Base-by-base conservation (phyloP, 1,140 invertebrate genomes). In the Teleogryllus occipitalis region DNA sequence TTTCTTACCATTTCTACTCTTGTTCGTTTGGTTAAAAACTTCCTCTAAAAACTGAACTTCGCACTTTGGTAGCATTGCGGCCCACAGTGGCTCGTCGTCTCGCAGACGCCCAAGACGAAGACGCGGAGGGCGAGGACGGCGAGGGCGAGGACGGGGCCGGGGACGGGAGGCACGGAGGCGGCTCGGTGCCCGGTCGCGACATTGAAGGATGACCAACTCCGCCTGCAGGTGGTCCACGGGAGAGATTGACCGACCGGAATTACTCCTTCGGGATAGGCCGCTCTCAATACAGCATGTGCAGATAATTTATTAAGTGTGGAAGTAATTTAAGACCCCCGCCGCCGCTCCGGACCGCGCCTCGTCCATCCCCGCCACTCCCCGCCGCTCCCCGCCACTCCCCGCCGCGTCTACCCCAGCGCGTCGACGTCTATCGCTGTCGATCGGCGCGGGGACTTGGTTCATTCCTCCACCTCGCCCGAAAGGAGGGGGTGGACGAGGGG, bases 291-390 rank as follows among this genome's bases (percentile, higher is more conserved):
- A 65, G 54, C 18, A 65, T 65, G 54, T 65, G 54, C 54, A 65
- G 54, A 65, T 65, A 65, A 65, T 65, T 65, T 65, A 65, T 65
- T 65, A 65, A 65, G 54, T 65, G 54, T 65, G 10, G 54, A 65
- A 65, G 54, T 65, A 65, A 65, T 65, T 65, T 65, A 65, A 65
- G 54, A 18, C 10, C 2, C 18, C 10, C 54, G 10, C 18, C 54
- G 10, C 18, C 54, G 54, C 54, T 65, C 18, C 18, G 10, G 10
- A 3, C 1, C 54, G 54, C 54, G 2, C 54, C 27, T 39, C 27
- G 27, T 39, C 27, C 27, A 5, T 2, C 5, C 27, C 27, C 27
- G 27, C 27, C 27, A 39, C 27, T 1, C 27, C 27, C 1, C 27
- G 54, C 10, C 7, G 54, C 54, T 65, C 18, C 54, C 18, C 18